Conservation (phyloP, 2,113 vertebrate species). For the Irena cyanogastra region DNA sequence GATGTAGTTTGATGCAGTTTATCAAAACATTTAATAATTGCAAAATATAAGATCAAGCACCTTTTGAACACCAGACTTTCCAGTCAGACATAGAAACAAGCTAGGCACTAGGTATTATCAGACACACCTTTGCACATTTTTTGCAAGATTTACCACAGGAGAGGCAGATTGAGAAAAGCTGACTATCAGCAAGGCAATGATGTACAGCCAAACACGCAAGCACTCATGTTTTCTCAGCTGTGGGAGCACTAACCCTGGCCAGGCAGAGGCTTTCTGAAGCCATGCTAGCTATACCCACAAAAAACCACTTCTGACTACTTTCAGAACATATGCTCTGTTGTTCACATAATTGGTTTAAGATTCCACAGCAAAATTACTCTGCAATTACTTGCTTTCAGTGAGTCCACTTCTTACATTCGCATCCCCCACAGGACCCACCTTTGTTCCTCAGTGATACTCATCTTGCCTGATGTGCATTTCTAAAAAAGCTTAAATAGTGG, state of each 20-base stretch:
- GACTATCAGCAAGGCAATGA: not conserved
- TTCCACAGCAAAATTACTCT: slow-evolving; percentile 41
- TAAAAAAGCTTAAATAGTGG: slow-evolving; percentile 3
- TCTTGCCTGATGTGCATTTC: not conserved
- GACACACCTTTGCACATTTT: not conserved
- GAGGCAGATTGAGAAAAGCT: not conserved
- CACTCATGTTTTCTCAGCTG: not conserved
- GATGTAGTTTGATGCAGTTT: not conserved
- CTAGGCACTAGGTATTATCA: not conserved
- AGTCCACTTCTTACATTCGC: not conserved
- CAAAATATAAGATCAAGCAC: not conserved
- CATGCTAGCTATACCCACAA: not conserved
- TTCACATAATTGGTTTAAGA: slow-evolving; percentile 41
- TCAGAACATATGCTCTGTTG: slow-evolving; percentile 14
- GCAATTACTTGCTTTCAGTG: slow-evolving; percentile 47
- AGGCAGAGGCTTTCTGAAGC: not conserved
- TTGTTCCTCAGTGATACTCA: not conserved
- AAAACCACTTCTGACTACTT: slow-evolving; percentile 3
- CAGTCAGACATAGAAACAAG: not conserved
- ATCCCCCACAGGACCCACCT: not conserved
- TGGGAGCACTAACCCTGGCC: not conserved
- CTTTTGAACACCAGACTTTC: not conserved
- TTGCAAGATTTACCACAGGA: not conserved
- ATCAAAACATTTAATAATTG: not conserved
- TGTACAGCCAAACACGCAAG: not conserved